Evolutionary conservation across 2,888 invertebrate genomes (phyloP), one percentile per base, ranked within the genome.

Genomic region (Macaria liturata): DNA sequence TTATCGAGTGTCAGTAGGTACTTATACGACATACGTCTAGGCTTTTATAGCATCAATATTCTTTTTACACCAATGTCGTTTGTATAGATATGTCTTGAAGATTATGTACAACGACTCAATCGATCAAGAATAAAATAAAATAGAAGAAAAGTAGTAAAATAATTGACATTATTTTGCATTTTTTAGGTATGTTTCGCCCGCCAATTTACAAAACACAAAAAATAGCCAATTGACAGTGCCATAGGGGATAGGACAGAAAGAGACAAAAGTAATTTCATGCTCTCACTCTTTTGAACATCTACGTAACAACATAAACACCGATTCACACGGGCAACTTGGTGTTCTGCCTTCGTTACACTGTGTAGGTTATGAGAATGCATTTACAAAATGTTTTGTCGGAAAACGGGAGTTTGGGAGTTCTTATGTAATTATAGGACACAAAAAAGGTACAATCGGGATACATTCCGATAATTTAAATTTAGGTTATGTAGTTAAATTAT

Each of bases 271-370:
- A 89, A 90, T 89, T 89, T 87, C 90, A 89, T 89, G 89, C 90
- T 90, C 89, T 70, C 75, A 70, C 68, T 61, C 62, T 67, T 70
- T 53, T 62, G 67, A 78, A 82, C 77, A 84, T 81, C 89, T 90
- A 90, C 87, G 61, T 71, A 71, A 72, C 55, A 73, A 78, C 69
- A 79, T 79, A 76, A 65, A 79, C 73, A 86, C 89, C 91, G 91
- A 91, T 91, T 91, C 91, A 91, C 91, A 91, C 91, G 73, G 89
- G 87, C 90, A 83, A 86, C 78, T 61, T 77, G 74, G 78, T 73
- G 70, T 67, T 70, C 74, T 78, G 73, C 70, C 64, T 58, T 72
- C 9, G 47, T 64, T 54, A 58, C 53, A 65, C 64, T 69, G 64
- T 68, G 68, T 66, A 65, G 9, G 5, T 63, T 71, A 78, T 81